phyloP scores from a whole-genome alignment of 2,888 invertebrate genomes.

The Lottia scabra region DNA sequence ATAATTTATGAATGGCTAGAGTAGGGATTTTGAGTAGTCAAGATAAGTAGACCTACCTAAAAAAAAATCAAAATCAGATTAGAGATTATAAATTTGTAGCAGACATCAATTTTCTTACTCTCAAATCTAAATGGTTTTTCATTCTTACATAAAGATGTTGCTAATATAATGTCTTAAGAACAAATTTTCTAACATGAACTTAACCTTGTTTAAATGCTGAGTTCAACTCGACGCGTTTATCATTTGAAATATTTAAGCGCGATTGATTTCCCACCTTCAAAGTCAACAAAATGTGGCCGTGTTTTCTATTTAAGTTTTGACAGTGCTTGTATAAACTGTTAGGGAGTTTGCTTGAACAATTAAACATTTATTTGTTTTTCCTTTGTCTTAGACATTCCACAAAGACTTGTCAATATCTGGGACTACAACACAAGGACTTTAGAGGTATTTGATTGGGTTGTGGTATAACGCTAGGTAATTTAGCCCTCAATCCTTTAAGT shows the following conservation, averaged over 20 bases:
- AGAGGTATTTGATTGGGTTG: background rate
- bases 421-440: background rate
- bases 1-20: too few species aligned
- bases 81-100: too few species aligned
- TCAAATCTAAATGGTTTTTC: too few species aligned
- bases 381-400: slow-evolving; percentile 22
- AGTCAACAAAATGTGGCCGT: slow-evolving; percentile 15
- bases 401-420: background rate
- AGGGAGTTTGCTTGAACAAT: slow-evolving; percentile 27
- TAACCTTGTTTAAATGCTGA: background rate
- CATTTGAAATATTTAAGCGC: slow-evolving; percentile 16
- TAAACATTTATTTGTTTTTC: slow-evolving; percentile 22
- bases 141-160: background rate
- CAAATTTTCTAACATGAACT: background rate
- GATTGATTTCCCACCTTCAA: slow-evolving; percentile 21
- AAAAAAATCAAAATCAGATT: too few species aligned
- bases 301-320: slow-evolving; percentile 21
- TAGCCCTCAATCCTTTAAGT: background rate
- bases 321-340: slow-evolving; percentile 26
- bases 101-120: too few species aligned
- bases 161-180: background rate
- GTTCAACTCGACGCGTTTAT: background rate
- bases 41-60: too few species aligned
- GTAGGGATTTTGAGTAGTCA: too few species aligned
- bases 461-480: background rate